Conservation (phyloP, 2,797 vertebrate genomes). For the Phrynocephalus guinanensis region DNA sequence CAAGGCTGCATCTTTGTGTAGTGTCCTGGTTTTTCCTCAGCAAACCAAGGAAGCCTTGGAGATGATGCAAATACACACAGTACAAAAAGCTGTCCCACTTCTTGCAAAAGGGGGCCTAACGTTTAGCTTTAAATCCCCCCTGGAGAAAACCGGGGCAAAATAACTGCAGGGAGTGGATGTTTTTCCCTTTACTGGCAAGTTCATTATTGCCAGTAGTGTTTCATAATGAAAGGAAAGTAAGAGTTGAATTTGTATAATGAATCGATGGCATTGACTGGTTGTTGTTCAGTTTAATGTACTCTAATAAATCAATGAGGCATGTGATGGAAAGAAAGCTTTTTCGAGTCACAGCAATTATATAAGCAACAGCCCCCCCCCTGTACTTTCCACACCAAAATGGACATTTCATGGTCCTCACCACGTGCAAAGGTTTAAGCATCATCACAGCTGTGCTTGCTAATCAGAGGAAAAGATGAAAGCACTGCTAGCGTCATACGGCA, state of each 20-base stretch:
- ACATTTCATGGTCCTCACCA: conserved; percentile 42
- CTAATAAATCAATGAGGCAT: conserved; percentile 40
- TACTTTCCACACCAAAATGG: conserved; percentile 35
- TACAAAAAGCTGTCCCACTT: not conserved
- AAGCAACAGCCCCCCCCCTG: conserved; percentile 26
- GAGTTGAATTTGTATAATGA: conserved; percentile 46
- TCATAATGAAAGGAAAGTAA: conserved; percentile 34
- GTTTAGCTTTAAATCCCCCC: not conserved
- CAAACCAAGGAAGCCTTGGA: not conserved
- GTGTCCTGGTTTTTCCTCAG: not conserved
- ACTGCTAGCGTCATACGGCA: conserved; percentile 44
- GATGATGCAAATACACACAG: not conserved
- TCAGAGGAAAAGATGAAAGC: conserved; percentile 70
- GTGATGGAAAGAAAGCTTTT: conserved; percentile 33
- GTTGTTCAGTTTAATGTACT: conserved; percentile 51
- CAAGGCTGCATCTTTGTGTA: not conserved
- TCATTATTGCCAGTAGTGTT: not conserved
- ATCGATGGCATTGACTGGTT: conserved; percentile 47
- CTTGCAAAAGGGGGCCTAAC: not conserved
- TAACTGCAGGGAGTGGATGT: not conserved
- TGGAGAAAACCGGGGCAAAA: not conserved
- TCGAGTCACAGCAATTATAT: conserved; percentile 51
- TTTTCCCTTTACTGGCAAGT: conserved; percentile 10
- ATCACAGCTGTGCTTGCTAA: conserved; percentile 60
- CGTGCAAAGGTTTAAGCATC: conserved; percentile 51